Evolutionary conservation across 1,140 invertebrate genomes (phyloP), one percentile per base, ranked within the genome.

Genomic region (Drosophila pseudoananassae): DNA sequence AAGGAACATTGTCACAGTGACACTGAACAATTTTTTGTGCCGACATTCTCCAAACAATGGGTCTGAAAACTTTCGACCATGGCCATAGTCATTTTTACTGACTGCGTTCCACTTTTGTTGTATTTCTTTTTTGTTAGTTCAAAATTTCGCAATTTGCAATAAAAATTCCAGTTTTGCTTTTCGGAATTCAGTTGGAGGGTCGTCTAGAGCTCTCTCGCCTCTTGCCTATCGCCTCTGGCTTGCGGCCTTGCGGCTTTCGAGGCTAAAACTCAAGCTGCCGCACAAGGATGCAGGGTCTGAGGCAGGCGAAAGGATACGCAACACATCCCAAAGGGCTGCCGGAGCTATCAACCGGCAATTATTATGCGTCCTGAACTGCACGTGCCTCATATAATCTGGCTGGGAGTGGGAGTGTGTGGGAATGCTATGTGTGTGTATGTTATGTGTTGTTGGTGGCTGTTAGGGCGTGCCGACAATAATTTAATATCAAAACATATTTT

Each of bases 401-500:
- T 20, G 7, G 49, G 27, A 20, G 27, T 10, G 20, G 20, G 36
- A 14, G 31, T 20, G 10, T 53, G 31, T 23, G 25, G 15, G 15
- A 17, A 9, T 29, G 14, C 7, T 5, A 50, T 14, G 10, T 50
- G 27, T 40, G 15, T 36, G 68, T 54, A 23, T 49, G 33, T 33
- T 6, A 27, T 49, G 43, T 40, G 9, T 50, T 45, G 52, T 58
- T 59, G 58, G 36, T 46, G 56, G 49, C 27, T 53, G 50, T 43
- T 64, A 43, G 68, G 66, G 76, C 66, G 83, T 78, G 70, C 75
- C 83, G 60, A 83, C 76, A 88, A 88, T 87, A 88, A 88, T 88
- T 88, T 88, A 88, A 88, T 88, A 88, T 83, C 76, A 88, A 88
- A 88, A 88, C 83, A 88, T 88, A 88, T 88, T 88, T 88, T 70